Evolutionary conservation across 2,888 invertebrate species (phyloP), one percentile per base, ranked within the genome.

Genomic region (Unio delphinus): DNA sequence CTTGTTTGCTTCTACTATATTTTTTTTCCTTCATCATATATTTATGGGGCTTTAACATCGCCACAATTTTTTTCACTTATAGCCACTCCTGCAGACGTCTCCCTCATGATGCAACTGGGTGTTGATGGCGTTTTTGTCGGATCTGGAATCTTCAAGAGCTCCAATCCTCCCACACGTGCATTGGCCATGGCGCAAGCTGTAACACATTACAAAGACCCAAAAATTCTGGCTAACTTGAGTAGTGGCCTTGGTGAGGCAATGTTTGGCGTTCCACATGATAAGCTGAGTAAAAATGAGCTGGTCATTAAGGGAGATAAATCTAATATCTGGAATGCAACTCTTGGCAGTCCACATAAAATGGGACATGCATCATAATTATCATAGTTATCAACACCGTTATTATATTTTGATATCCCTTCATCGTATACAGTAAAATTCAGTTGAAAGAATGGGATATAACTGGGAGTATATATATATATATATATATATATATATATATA

Each of bases 61-160:
- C 45, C 45, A 45, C 45, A 45, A 45, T 45, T 15, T 0, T 34
- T 45, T 68, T 30, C 56, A 55, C 6, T 78, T 76, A 23, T 74
- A 88, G 88, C 88, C 7, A 88, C 88, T 4, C 88, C 88, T 15
- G 88, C 88, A 8, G 88, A 88, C 65, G 87, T 87, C 5, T 86
- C 88, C 8, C 74, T 88, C 28, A 74, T 88, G 80, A 87, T 88
- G 88, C 88, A 88, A 67, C 82, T 88, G 1, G 88, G 88, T 11
- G 88, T 88, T 6, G 88, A 88, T 71, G 88, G 88, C 1, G 88
- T 88, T 15, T 88, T 88, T 71, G 88, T 88, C 11, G 88, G 88
- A 1, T 88, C 88, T 7, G 88, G 88, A 4, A 87, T 88, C 61
- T 88, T 88, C 75, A 88, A 88, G 77, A 86, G 86, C 70, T 78